Evolutionary conservation across 2,888 invertebrate genomes (phyloP).

Genomic region (Brachylomia viminalis): DNA sequence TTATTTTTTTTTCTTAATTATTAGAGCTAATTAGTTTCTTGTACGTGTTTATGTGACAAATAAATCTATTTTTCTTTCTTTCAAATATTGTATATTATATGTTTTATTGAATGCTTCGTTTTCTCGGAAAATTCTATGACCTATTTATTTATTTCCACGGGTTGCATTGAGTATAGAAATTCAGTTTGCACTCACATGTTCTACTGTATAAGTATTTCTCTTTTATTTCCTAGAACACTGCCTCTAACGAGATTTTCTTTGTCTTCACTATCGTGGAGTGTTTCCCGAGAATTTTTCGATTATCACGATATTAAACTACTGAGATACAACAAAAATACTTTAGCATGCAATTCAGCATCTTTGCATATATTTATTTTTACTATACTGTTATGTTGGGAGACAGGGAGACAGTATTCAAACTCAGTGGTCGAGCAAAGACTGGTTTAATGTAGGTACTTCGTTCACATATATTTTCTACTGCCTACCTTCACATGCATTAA

Average conservation of each 20-base stretch:
- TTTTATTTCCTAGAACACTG: constrained; percentile 8
- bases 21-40: too few species aligned
- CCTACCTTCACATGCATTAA: too few species aligned
- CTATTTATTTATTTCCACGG: not conserved
- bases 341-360: not conserved
- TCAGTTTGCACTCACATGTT: constrained; percentile 2
- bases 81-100: not conserved
- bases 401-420: too few species aligned
- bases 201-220: not conserved
- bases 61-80: too few species aligned
- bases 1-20: too few species aligned
- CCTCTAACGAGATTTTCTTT: not conserved
- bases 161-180: not conserved
- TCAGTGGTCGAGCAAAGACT: too few species aligned
- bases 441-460: too few species aligned
- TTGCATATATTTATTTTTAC: not conserved
- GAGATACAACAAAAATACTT: not conserved
- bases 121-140: not conserved
- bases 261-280: not conserved
- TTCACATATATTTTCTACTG: too few species aligned
- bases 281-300: not conserved
- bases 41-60: too few species aligned
- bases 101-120: not conserved
- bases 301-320: not conserved
- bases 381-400: too few species aligned